Base-by-base conservation (phyloP, 2,888 invertebrate species). In the Cerastis leucographa region DNA sequence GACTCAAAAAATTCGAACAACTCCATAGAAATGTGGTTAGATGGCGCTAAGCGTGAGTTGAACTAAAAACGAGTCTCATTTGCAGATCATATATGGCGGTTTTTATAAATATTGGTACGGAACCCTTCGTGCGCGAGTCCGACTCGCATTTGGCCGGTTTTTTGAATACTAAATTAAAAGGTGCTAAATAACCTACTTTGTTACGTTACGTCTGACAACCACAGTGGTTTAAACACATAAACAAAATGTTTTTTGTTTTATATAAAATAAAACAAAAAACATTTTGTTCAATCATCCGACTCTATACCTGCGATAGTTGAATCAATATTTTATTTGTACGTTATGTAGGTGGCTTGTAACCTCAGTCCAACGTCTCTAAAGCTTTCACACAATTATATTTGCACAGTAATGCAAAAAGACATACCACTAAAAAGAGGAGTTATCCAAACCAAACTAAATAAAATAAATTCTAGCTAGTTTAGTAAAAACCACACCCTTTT, bases 191-290 rank as follows among this genome's bases (percentile, higher is more conserved):
- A 79, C 86, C 89, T 71, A 88, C 77, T 88, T 85, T 83, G 19
- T 64, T 87, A 88, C 88, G 79, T 75, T 84, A 78, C 76, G 74
- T 69, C 77, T 75, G 54, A 76, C 71, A 85, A 88, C 88, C 86
- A 76, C 89, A 86, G 25, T n/a, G n/a, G n/a, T n/a, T n/a, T n/a
- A n/a, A n/a, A n/a, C n/a, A n/a, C n/a, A n/a, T n/a, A n/a, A n/a
- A n/a, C n/a, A n/a, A n/a, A n/a, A n/a, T n/a, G n/a, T n/a, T n/a
- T n/a, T n/a, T n/a, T n/a, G n/a, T n/a, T n/a, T n/a, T n/a, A n/a
- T n/a, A n/a, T n/a, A 81, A 86, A 85, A 75, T 80, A 86, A 87
- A 84, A 83, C 78, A 84, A 81, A 51, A 69, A 78, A 69, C 67
- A 78, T 87, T 76, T 86, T 78, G 29, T 80, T 79, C 70, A 69